phyloP scores from a whole-genome alignment of 2,797 vertebrate genomes.

The Gymnocypris eckloni region DNA sequence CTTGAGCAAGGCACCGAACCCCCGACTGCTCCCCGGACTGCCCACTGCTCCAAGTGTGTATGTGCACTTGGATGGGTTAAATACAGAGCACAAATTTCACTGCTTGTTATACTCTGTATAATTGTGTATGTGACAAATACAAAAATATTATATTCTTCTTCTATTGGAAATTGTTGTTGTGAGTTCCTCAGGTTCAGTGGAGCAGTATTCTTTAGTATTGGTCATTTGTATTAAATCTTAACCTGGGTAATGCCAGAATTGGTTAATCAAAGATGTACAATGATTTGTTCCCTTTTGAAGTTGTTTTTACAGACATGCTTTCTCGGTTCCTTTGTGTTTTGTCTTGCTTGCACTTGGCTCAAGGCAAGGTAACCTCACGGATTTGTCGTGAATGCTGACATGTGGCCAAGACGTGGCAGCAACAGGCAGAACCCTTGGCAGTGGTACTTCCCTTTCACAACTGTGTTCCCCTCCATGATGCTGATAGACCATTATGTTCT shows the following conservation, averaged over 20 bases:
- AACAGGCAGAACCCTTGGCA: slow-evolving; percentile 45
- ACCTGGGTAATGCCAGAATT: neutral
- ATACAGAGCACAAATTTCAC: no score
- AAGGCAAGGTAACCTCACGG: slow-evolving; percentile 43
- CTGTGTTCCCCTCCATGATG: slow-evolving; percentile 36
- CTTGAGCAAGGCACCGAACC: no score
- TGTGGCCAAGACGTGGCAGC: slow-evolving; percentile 46
- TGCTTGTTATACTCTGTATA: no score
- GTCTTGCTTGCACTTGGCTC: slow-evolving; percentile 28
- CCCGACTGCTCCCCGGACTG: no score
- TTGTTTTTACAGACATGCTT: slow-evolving; percentile 24
- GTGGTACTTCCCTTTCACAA: slow-evolving; percentile 43
- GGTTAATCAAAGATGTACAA: neutral
- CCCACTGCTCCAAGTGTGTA: no score
- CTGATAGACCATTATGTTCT: slow-evolving; percentile 22
- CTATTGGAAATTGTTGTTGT: neutral
- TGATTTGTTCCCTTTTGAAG: slow-evolving; percentile 10
- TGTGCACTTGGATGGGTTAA: no score
- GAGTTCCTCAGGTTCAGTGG: neutral
- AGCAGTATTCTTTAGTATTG: neutral
- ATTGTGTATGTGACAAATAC: no score
- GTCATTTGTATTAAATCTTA: neutral
- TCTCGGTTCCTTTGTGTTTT: slow-evolving; percentile 37
- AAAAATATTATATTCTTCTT: no score
- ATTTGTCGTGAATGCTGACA: slow-evolving; percentile 49